Evolutionary conservation across 2,113 vertebrate genomes (phyloP), one percentile per base, ranked within the genome.

Genomic region (Dunckerocampus dactyliophorus): DNA sequence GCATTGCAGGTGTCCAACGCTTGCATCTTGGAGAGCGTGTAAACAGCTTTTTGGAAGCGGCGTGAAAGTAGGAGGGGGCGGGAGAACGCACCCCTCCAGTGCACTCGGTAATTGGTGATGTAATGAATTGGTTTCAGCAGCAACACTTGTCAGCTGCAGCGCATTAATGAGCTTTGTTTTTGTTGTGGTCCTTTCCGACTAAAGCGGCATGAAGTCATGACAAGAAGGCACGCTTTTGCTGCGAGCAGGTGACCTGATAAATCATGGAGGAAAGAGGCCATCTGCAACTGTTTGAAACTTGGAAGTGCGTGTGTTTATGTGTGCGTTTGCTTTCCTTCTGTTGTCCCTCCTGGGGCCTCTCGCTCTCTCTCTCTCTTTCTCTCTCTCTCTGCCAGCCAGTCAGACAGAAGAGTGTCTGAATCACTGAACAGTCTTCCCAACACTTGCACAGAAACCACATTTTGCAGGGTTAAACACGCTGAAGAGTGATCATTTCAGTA

Each of bases 291-390:
- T 83, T 87, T 76, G 79, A 77, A 83, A 79, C 74, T 76, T 83
- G 76, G 74, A 84, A 59, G 59, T 71, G 68, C 69, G 55, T 50
- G 42, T 59, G 52, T 43, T 55, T 61, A 20, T 60, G 63, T 65
- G 72, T 34, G 65, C 81, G 75, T 77, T 85, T 81, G 80, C 79
- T 80, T 81, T 82, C 79, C 81, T 79, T 85, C 85, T 86, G 78
- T 84, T 82, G 81, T 81, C 82, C 79, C 85, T 86, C 80, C 59
- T 75, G 84, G 84, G 87, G 85, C 85, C 87, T 85, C 82, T 81
- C 63, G 65, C 70, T 71, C 49, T 43, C 12, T 14, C 87, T 85
- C 82, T 81, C 63, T 67, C 70, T 71, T 46, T 82, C 87, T 85
- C 82, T 81, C 63, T 68, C 70, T 69, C 49, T 43, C 60, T 71